phyloP scores from a whole-genome alignment of 64 coral and sea anemone genomes.

The Montipora cactus region DNA sequence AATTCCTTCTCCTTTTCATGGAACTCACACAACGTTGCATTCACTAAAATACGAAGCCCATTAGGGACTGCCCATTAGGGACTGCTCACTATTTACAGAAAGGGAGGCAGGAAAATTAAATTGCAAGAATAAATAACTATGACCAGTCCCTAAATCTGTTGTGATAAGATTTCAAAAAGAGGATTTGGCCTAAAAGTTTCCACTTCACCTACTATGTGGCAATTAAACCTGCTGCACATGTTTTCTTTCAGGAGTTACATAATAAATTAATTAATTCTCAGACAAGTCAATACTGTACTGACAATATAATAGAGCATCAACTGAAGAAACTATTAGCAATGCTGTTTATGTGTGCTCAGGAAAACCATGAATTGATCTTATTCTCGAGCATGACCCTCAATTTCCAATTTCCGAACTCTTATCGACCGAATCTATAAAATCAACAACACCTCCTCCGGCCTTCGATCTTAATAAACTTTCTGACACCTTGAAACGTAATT shows the following conservation, averaged over 20 bases:
- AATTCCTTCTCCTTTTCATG: not conserved
- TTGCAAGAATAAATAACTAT: not conserved
- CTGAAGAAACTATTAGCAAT: not conserved
- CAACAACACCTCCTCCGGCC: too few relatives aligned
- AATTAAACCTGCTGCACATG: constrained; percentile 7
- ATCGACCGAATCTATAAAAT: too few relatives aligned
- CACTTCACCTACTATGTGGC: not conserved
- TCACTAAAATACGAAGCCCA: not conserved
- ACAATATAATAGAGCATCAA: not conserved
- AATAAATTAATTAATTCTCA: not conserved
- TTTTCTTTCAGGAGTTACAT: not conserved
- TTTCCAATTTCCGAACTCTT: too few relatives aligned
- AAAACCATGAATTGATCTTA: constrained; percentile 36
- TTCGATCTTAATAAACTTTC: too few relatives aligned
- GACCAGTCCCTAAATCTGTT: constrained; percentile 2
- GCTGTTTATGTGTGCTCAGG: constrained; percentile 53
- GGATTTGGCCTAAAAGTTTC: not conserved
- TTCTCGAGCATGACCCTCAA: too few relatives aligned
- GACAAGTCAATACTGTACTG: not conserved
- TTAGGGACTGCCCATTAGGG: not conserved
- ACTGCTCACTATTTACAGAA: not conserved
- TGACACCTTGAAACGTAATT: too few relatives aligned
- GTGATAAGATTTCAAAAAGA: constrained; percentile 1
- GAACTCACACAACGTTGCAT: not conserved
- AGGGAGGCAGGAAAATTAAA: constrained; percentile 1